Evolutionary conservation across 2,113 vertebrate genomes (phyloP).

Genomic region (Hippocampus mohnikei): DNA sequence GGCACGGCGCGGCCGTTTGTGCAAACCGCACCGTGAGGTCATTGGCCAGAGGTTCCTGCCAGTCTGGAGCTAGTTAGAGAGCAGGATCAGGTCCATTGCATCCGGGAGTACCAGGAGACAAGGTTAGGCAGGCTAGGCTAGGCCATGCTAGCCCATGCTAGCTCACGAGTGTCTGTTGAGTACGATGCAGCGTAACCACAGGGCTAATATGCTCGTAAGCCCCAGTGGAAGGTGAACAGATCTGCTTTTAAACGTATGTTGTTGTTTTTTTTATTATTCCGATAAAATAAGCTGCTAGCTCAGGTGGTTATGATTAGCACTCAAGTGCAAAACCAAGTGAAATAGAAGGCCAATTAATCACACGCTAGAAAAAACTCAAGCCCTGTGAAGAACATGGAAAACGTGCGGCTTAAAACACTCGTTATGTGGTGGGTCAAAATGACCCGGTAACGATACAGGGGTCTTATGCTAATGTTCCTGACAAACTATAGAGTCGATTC

Average conservation of each 20-base stretch:
- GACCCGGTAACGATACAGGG: not conserved
- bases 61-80: conserved; percentile 69
- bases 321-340: conserved; percentile 47
- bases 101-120: not conserved
- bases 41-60: conserved; percentile 66
- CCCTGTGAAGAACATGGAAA: conserved; percentile 25
- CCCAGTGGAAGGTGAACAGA: conserved; percentile 49
- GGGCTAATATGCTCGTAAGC: conserved; percentile 36
- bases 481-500: not conserved
- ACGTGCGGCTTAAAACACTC: conserved; percentile 4
- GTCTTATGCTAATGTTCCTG: not conserved
- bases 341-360: conserved; percentile 46
- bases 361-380: conserved; percentile 56
- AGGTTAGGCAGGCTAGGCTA: not conserved
- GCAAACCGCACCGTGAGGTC: conserved; percentile 67
- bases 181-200: conserved; percentile 18
- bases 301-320: conserved; percentile 73
- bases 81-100: conserved; percentile 47
- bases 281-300: conserved; percentile 62
- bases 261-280: conserved; percentile 22
- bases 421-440: conserved; percentile 16
- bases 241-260: conserved; percentile 51
- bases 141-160: not conserved
- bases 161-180: conserved; percentile 10
- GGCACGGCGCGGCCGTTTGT: conserved; percentile 50